Percentiles rank a stretch among this genome's conserved stretches.
Conservation (phyloP, 2,113 vertebrate genomes). For the Dinomys branickii region DNA sequence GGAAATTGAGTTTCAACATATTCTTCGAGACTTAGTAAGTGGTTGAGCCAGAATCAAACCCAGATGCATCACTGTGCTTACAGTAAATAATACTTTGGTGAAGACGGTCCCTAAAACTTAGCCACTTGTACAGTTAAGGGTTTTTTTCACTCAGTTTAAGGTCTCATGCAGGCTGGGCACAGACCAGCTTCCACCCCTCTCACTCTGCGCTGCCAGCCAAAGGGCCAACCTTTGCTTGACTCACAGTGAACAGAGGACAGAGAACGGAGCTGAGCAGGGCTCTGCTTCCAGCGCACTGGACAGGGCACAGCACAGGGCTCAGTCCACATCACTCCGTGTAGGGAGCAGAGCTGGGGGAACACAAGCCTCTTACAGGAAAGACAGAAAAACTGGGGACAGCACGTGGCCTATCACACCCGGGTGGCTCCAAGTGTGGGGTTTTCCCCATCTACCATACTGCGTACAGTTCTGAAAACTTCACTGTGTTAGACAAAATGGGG, state of each 20-base stretch:
- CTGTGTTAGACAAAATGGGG: neutral
- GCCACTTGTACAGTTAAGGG: neutral
- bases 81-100: neutral
- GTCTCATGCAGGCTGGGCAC: neutral
- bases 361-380: neutral
- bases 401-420: neutral
- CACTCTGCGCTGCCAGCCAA: neutral
- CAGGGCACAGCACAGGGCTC: neutral
- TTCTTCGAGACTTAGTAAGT: neutral
- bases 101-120: neutral
- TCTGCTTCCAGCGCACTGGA: neutral
- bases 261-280: neutral
- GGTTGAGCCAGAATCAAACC: neutral
- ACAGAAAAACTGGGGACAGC: neutral
- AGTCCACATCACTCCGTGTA: too few relatives aligned
- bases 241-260: neutral
- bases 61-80: neutral
- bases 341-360: accelerated
- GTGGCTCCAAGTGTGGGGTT: neutral
- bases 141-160: neutral
- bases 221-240: neutral
- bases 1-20: neutral
- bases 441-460: neutral
- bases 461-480: neutral
- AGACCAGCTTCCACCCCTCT: neutral